Evolutionary conservation across 2,888 invertebrate species (phyloP), one percentile per base, ranked within the genome.

Genomic region (Macrophya annulata): DNA sequence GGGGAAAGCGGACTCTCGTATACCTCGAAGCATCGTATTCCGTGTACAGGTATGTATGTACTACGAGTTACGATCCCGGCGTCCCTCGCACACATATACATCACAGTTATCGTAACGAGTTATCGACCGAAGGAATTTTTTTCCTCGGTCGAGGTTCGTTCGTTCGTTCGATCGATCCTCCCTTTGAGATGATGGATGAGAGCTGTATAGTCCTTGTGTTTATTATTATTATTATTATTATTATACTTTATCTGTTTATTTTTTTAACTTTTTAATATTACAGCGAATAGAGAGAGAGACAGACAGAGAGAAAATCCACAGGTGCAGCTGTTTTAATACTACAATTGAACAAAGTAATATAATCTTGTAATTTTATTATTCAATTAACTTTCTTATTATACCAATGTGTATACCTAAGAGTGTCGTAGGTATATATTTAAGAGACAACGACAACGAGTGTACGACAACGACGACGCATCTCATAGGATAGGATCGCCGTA

Each of bases 61-160:
- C 8, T 77, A 77, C 48, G 21, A 25, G 76, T 51, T 51, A 51
- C 48, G 21, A 21, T 25, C 12, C 31, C 15, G 9, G n/a, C 21
- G 51, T 77, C 48, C 25, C 21, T 25, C 25, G 21, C 74, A 45
- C 48, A 21, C 12, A 48, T 40, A 45, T 9, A 9, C 8, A 51
- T 15, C 51, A 9, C 31, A 10, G 48, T 85, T 87, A 87, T 87
- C 87, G 85, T 86, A 87, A 87, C 86, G 86, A 88, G 86, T 88
- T 88, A 87, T 87, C 87, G 85, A 86, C 43, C 25, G 62, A 62
- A 31, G 51, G 51, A 51, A 77, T 43, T 43, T 51, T 31, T 71
- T 31, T 10, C 17, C 15, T 31, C 31, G 12, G 12, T 48, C 74
- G 48, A 12, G 12, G 74, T 17, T 25, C 72, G 43, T 45, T 9